Evolutionary conservation across 2,797 vertebrate species (phyloP).

Genomic region (Malurus splendens): DNA sequence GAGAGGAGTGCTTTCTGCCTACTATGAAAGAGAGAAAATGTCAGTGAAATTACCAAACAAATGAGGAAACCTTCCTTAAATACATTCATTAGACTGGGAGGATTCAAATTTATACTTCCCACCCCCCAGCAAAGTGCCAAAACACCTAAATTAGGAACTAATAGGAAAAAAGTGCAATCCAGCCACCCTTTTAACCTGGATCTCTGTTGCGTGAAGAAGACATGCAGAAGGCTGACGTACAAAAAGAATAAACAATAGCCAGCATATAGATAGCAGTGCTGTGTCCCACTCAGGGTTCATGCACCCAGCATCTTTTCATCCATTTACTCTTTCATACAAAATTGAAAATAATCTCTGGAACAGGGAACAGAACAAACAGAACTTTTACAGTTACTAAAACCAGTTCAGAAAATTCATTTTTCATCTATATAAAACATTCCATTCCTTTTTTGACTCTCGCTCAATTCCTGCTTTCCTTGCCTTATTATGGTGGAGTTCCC

Average conservation of each 20-base stretch:
- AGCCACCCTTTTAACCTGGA: not conserved
- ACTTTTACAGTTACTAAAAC: not conserved
- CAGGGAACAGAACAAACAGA: not conserved
- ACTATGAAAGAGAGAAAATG: not conserved
- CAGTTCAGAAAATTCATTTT: not conserved
- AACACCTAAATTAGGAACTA: not conserved
- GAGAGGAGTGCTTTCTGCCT: not conserved
- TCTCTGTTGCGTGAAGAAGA: not conserved
- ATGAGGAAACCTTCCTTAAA: not conserved
- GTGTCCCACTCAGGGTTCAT: fast-evolving
- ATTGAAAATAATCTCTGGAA: not conserved
- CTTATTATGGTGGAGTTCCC: not conserved
- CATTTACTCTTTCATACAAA: not conserved
- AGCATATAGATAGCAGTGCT: not conserved
- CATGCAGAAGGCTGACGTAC: not conserved
- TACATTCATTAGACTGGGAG: not conserved
- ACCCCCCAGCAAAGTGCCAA: not conserved
- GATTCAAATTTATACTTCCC: not conserved
- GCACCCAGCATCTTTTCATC: not conserved
- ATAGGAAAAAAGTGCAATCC: not conserved
- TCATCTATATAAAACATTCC: not conserved
- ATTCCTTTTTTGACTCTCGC: not conserved
- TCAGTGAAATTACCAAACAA: not conserved
- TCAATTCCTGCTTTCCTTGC: not conserved
- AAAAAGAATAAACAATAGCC: not conserved